These are phyloP conservation scores for Electrona antarctica DNA, from an alignment of 2,113 vertebrate species.

Conservation along the genomic window DNA sequence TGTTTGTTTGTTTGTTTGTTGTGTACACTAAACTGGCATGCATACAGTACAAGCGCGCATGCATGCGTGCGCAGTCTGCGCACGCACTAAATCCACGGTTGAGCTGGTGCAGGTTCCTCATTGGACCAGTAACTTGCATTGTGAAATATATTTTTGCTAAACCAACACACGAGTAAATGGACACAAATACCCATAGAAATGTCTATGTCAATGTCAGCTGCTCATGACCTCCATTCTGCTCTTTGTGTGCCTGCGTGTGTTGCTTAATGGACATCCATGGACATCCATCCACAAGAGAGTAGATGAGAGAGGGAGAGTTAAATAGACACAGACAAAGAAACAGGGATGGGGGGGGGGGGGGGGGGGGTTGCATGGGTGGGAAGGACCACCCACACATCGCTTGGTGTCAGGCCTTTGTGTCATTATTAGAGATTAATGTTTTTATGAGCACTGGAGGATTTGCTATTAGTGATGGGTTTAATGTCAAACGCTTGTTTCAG, in stretches of 20 bases:
- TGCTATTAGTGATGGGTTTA: conserved; percentile 74
- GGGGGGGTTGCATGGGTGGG: not conserved
- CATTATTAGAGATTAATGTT: conserved; percentile 72
- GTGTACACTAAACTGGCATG: conserved; percentile 34
- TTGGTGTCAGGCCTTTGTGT: conserved; percentile 59
- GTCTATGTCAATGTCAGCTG: no score
- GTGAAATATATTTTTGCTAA: conserved; percentile 66
- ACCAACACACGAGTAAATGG: no score
- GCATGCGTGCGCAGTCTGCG: conserved; percentile 12
- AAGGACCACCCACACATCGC: conserved; percentile 33
- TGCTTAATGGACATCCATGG: not conserved
- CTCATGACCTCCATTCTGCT: not conserved
- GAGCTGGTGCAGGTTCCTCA: conserved; percentile 62
- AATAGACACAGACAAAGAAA: conserved; percentile 34
- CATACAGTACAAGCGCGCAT: conserved; percentile 16
- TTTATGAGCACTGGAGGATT: conserved; percentile 62
- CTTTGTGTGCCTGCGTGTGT: not conserved
- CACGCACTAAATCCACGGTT: conserved; percentile 49
- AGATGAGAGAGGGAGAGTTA: not conserved
- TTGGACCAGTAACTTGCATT: conserved; percentile 64
- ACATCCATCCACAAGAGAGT: not conserved
- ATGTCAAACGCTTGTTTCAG: conserved; percentile 69
- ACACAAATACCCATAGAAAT: no score
- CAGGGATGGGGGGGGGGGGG: conserved; percentile 11
- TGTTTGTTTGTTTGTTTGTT: conserved; percentile 65